Base-by-base conservation (phyloP, 2,113 vertebrate species). In the Daboia siamensis region DNA sequence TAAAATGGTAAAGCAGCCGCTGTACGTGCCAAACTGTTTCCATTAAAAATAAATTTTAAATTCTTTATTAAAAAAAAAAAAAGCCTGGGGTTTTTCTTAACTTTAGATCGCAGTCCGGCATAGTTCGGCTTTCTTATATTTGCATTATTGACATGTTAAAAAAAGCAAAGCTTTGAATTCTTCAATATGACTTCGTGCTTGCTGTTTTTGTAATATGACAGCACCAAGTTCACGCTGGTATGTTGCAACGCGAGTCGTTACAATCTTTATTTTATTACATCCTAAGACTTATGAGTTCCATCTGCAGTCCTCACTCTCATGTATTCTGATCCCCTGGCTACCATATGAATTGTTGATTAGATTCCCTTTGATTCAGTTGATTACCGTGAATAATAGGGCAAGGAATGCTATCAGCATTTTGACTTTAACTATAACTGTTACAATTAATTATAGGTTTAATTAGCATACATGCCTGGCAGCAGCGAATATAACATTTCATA, bases 391-490 rank as follows among this genome's bases (percentile, higher is more conserved):
- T 98, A 97, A 98, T 92, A 96, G 98, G 98, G 98, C 98, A 98
- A 98, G 88, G 98, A 98, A 98, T 96, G 96, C 96, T 97, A 98
- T 98, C 98, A 98, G 98, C 98, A 96, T 98, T 98, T 98, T 98
- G 98, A 98, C 98, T 98, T 98, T 98, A 98, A 97, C 97, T 98
- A 97, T 98, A 98, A 99, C 98, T 98, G 98, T 98, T 98, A 98
- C 98, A 99, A 99, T 99, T 99, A 99, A 99, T 99, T 99, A 98
- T 97, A 97, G 95, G 96, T 97, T 98, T 98, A 98, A 99, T 99
- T 99, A 99, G 98, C 99, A 98, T 98, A 98, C 96, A 96, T 97
- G 96, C 96, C 97, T 98, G 98, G 96, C 97, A 95, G 98, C 97
- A 98, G 97, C 97, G 98, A 98, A 98, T 98, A 98, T 98, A 98